Conservation (phyloP, 1,140 invertebrate species). For the Belonocnema kinseyi region DNA sequence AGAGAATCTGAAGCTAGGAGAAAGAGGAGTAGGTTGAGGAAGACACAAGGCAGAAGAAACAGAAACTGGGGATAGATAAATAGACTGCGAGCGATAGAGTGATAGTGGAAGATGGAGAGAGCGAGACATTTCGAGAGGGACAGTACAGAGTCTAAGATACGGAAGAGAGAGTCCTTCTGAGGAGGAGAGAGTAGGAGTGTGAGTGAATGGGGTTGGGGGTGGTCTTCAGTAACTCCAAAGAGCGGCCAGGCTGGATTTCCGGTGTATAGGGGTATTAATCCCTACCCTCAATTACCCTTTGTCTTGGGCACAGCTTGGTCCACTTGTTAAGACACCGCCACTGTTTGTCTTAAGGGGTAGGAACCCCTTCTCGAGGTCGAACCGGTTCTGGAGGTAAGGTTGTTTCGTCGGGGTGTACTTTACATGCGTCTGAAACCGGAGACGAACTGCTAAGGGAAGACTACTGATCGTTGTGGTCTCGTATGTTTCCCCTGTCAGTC, state of each 20-base stretch:
- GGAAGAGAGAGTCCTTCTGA: conserved; percentile 36
- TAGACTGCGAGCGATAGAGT: conserved; percentile 31
- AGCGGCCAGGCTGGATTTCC: conserved; percentile 69
- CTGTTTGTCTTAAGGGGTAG: conserved; percentile 75
- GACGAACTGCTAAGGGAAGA: conserved; percentile 73
- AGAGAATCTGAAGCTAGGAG: conserved; percentile 57
- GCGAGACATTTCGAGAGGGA: conserved; percentile 35
- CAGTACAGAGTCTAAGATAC: conserved; percentile 39
- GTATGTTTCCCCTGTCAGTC: conserved; percentile 56
- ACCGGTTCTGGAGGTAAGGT: conserved; percentile 69
- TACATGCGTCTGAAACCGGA: conserved; percentile 75
- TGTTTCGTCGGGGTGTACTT: conserved; percentile 72
- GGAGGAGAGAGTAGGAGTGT: conserved; percentile 12
- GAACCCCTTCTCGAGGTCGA: conserved; percentile 56
- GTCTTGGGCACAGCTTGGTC: conserved; percentile 77
- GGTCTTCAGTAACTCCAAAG: conserved; percentile 61
- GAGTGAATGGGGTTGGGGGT: conserved; percentile 47
- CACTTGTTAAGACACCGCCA: conserved; percentile 77
- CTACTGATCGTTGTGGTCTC: conserved; percentile 76
- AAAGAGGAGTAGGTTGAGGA: conserved; percentile 45
- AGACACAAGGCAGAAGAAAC: conserved; percentile 14
- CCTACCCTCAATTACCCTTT: conserved; percentile 77
- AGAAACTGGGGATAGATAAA: conserved; percentile 16
- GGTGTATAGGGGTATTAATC: conserved; percentile 76
- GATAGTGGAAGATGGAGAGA: conserved; percentile 24